Base-by-base conservation (phyloP, 2,797 vertebrate species). In the Poliocrania exsul region DNA sequence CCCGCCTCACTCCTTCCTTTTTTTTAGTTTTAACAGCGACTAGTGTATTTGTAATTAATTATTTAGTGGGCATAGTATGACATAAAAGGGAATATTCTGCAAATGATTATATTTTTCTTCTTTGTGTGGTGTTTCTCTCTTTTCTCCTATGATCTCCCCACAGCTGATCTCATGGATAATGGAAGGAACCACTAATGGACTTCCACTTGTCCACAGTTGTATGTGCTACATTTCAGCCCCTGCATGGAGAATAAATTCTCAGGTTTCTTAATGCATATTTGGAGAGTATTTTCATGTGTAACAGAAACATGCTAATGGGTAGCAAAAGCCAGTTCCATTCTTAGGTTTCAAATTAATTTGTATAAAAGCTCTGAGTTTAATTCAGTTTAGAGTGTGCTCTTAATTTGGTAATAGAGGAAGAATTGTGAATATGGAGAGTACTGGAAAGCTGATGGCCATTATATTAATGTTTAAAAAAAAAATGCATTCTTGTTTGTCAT, bases 11-110 rank as follows among this genome's bases (percentile, higher is more conserved):
- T 3, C 15, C 4, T 24, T 11, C 5, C 8, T 29, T 20, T 26
- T 46, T 81, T 49, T 49, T 58, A 24, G 16, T 71, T 65, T 92
- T 75, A 91, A 83, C 38, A 73, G 85, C 1, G 0, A 54, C 79
- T 92, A 86, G 80, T 96, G 84, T 81, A 79, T 94, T 92, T 93
- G 58, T 81, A 93, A 89, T 97, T 92, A 96, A 96, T 97, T 95
- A 96, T 97, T 95, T 94, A 96, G 62, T 64, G 58, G 56, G 54
- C 44, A 72, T 69, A 88, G 67, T 61, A 78, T 79, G 86, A 86
- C 95, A 93, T 97, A 86, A 97, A 97, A 96, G 62, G 44, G 92
- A 95, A 94, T 96, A 95, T 95, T 88, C 86, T 93, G 95, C 91
- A 88, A 93, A 94, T n/a, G 2, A 83, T 92, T 92, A 19, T 88